Conservation (phyloP, 2,888 invertebrate species). For the Limenitis camilla region DNA sequence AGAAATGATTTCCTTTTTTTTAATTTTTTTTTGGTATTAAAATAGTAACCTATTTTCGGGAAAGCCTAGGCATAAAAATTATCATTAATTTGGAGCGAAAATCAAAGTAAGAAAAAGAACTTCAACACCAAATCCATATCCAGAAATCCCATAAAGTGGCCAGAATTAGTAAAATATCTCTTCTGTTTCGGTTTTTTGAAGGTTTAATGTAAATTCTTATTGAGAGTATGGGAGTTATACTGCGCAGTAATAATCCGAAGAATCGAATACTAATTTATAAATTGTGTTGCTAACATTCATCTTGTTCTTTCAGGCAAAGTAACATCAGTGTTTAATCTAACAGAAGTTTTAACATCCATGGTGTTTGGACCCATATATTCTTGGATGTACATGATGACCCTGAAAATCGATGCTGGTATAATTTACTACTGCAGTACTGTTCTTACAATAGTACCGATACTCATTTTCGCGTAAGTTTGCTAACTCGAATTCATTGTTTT, state of each 20-base stretch:
- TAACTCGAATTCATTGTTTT: conserved; percentile 6
- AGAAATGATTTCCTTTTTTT: too few species aligned
- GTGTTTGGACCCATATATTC: conserved; percentile 82
- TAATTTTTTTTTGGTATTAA: too few species aligned
- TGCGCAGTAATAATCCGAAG: too few species aligned
- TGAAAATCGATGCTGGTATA: conserved; percentile 77
- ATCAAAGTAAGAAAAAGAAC: too few species aligned
- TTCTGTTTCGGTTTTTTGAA: neutral
- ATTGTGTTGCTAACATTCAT: neutral
- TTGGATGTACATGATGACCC: conserved; percentile 78
- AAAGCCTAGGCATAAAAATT: too few species aligned
- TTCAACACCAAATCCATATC: too few species aligned
- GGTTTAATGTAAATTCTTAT: neutral
- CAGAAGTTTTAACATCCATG: conserved; percentile 81
- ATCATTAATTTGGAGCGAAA: too few species aligned
- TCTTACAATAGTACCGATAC: conserved; percentile 77
- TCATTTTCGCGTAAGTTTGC: conserved; percentile 73
- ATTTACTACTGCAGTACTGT: conserved; percentile 79
- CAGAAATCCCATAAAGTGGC: too few species aligned
- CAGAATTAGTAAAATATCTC: too few species aligned
- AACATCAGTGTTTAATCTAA: conserved; percentile 81
- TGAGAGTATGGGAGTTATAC: too few species aligned
- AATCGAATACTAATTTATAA: too few species aligned
- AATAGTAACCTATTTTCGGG: too few species aligned
- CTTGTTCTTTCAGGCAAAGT: conserved; percentile 75